Conservation (phyloP, 2,888 invertebrate genomes). For the Epirrhoe tristata region DNA sequence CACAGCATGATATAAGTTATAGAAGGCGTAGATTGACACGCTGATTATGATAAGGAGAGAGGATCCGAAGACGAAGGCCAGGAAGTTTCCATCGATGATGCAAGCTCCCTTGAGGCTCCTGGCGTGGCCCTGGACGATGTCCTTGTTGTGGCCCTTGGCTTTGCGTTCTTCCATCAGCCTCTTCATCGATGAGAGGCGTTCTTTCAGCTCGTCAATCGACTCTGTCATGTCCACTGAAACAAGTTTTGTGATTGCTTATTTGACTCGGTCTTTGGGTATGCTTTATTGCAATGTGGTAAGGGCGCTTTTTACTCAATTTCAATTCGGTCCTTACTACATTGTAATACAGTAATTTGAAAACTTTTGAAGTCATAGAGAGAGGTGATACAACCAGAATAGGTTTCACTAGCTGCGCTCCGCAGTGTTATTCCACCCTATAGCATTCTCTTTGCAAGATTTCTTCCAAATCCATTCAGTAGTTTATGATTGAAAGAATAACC, state of each 20-base stretch:
- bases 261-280: not conserved
- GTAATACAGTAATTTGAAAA: no score
- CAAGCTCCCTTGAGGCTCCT: conserved; percentile 82
- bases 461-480: no score
- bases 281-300: no score
- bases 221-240: conserved; percentile 83
- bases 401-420: no score
- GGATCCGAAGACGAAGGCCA: conserved; percentile 93
- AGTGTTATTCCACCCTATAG: no score
- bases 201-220: conserved; percentile 92
- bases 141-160: conserved; percentile 74
- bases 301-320: no score
- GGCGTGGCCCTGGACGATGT: conserved; percentile 78
- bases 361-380: not conserved
- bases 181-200: conserved; percentile 92
- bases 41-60: conserved; percentile 91
- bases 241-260: not conserved
- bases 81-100: conserved; percentile 92
- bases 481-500: no score
- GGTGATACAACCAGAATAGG: no score
- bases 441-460: no score
- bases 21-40: conserved; percentile 94
- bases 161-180: conserved; percentile 91
- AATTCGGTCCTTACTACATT: no score
- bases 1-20: conserved; percentile 88